phyloP scores from a whole-genome alignment of 2,113 vertebrate genomes.

The Coturnix japonica region DNA sequence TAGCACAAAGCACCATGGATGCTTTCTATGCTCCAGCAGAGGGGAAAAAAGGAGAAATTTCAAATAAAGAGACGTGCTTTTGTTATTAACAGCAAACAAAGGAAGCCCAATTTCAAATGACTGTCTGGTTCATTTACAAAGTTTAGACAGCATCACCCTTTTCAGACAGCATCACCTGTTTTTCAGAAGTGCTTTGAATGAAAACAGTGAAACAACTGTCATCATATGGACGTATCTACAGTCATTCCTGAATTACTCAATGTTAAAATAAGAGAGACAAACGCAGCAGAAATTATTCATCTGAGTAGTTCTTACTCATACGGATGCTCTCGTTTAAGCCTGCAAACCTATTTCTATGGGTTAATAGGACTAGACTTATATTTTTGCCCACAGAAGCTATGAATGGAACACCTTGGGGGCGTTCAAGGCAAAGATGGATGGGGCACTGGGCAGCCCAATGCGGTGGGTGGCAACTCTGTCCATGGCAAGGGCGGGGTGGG shows the following conservation, averaged over 20 bases:
- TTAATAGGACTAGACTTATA: neutral
- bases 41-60: neutral
- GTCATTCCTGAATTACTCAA: slow-evolving; percentile 66
- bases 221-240: slow-evolving; percentile 17
- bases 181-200: slow-evolving; percentile 12
- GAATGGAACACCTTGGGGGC: neutral
- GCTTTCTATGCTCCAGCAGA: neutral
- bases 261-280: slow-evolving; percentile 55
- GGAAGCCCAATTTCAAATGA: slow-evolving; percentile 4
- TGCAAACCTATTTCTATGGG: neutral
- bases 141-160: neutral
- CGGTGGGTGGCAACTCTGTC: neutral
- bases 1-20: neutral
- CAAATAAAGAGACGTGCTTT: neutral
- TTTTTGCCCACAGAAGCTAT: neutral
- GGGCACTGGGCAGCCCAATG: neutral
- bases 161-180: slow-evolving; percentile 43
- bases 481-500: no score
- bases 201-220: slow-evolving; percentile 45
- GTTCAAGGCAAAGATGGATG: neutral
- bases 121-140: slow-evolving; percentile 17
- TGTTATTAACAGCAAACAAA: slow-evolving; percentile 54
- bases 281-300: slow-evolving; percentile 42
- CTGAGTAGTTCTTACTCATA: slow-evolving; percentile 49
- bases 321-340: neutral